Evolutionary conservation across 2,888 invertebrate genomes (phyloP), one percentile per base, ranked within the genome.

Genomic region (Horisme vitalbata): DNA sequence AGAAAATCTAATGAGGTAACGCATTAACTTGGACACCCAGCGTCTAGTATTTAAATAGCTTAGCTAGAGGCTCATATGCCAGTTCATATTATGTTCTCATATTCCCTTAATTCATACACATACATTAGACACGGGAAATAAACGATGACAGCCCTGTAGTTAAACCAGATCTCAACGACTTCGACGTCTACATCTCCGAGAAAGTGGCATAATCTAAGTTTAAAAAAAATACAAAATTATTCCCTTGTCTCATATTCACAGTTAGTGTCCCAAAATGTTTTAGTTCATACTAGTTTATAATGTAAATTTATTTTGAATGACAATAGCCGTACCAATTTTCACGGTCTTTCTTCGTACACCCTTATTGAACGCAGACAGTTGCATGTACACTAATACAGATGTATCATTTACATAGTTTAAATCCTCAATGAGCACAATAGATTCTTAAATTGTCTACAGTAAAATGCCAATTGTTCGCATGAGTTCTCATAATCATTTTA

Each of bases 261-360:
- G 41, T 33, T 41, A 34, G 10, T 36, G 41, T 41, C 20, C 18
- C 27, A 24, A 36, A 33, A 14, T 49, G 46, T 47, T 50, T 48
- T 57, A 60, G 50, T 61, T 56, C 52, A 53, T 58, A 58, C 56
- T 52, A 62, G 55, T 57, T 63, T 61, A 57, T 58, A 56, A 61
- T 64, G 67, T 60, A 63, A 65, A 68, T 64, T 60, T 56, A 56
- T 65, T 65, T 33, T 8, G 20, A 18, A 33, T 11, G 24, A 73
- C 71, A 76, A 73, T 70, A 58, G 63, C 45, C 60, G 72, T 75
- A 65, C 50, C 69, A 72, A 81, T 78, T 79, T 77, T 70, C 75
- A 79, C 71, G 79, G 72, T 62, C 63, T 73, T 65, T 74, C 67
- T 75, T 63, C 55, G 10, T 61, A 55, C 71, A 65, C 59, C 51